Evolutionary conservation across 1,140 invertebrate genomes (phyloP), one percentile per base, ranked within the genome.

Genomic region (Macrobrachium nipponense): DNA sequence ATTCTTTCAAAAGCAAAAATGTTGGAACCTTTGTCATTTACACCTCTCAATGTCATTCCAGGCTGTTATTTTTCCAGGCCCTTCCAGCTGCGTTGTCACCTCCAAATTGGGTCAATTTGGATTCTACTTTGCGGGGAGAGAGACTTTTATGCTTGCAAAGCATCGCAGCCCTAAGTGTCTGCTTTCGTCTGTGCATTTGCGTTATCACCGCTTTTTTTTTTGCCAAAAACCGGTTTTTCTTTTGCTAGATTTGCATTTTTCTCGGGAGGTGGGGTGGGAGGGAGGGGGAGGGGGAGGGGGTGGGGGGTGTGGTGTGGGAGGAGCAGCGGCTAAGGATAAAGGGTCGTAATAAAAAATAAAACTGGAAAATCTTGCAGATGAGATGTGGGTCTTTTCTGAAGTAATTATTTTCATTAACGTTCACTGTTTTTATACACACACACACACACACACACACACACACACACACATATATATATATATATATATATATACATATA

Each of bases 381-480:
- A 43, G 51, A 27, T 60, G 77, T 60, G 77, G 77, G 36, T 61
- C n/a, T 61, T 43, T 20, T 58, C 43, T 27, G 80, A 36, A 36
- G 4, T 36, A 36, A 36, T 36, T 36, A 36, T 36, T 36, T 36
- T 36, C 4, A 4, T 36, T 36, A 36, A 36, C n/a, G n/a, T n/a
- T n/a, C n/a, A n/a, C n/a, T n/a, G n/a, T n/a, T n/a, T n/a, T n/a
- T n/a, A 36, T 36, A 36, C 4, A 36, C 4, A 36, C 4, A 36
- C 4, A 36, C 4, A 36, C 4, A 36, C 4, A 36, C 4, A 36
- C 4, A 36, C 4, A 36, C 4, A 36, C 4, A 36, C 4, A 36
- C 4, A 36, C 4, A 36, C 4, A 36, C 4, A 36, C 4, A 36
- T 36, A 36, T 36, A 36, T 36, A 36, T 36, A 36, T 36, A 36